Evolutionary conservation across 1,140 invertebrate species (phyloP).

Genomic region (Micrasema longulum): DNA sequence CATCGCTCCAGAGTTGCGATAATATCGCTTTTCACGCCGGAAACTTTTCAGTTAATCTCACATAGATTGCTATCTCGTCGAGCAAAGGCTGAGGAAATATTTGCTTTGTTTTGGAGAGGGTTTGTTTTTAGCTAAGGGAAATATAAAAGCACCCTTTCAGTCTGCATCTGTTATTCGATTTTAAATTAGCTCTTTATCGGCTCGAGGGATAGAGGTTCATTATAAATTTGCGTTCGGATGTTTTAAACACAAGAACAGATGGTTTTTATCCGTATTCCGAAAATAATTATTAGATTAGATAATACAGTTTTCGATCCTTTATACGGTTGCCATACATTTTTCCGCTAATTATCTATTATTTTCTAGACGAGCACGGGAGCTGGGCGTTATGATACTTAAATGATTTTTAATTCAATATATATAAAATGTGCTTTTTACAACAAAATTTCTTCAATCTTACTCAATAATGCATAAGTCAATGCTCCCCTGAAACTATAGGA

Average conservation of each 20-base stretch:
- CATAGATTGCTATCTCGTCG: conserved; percentile 45
- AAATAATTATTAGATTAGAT: too few relatives aligned
- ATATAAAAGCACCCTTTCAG: conserved; percentile 36
- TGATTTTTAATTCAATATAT: too few relatives aligned
- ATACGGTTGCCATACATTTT: too few relatives aligned
- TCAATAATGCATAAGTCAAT: too few relatives aligned
- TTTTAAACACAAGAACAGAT: conserved; percentile 9
- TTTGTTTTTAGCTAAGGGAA: conserved; percentile 35
- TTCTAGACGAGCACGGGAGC: too few relatives aligned
- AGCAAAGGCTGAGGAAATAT: conserved; percentile 43
- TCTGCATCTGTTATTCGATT: conserved; percentile 35
- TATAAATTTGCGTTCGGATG: conserved; percentile 13
- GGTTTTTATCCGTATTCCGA: background rate
- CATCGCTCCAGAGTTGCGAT: conserved; percentile 31
- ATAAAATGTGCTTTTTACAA: too few relatives aligned
- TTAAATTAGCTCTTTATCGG: conserved; percentile 25
- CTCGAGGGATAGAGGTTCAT: conserved; percentile 9
- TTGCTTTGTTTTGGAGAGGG: conserved; percentile 46
- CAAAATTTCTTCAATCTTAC: too few relatives aligned
- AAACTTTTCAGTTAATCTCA: conserved; percentile 42
- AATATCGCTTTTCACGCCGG: conserved; percentile 42
- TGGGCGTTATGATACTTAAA: too few relatives aligned
- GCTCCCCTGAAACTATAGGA: too few relatives aligned
- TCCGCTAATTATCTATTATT: too few relatives aligned
- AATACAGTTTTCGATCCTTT: too few relatives aligned